phyloP scores from a whole-genome alignment of 2,797 vertebrate species.

The Caiman crocodilus region DNA sequence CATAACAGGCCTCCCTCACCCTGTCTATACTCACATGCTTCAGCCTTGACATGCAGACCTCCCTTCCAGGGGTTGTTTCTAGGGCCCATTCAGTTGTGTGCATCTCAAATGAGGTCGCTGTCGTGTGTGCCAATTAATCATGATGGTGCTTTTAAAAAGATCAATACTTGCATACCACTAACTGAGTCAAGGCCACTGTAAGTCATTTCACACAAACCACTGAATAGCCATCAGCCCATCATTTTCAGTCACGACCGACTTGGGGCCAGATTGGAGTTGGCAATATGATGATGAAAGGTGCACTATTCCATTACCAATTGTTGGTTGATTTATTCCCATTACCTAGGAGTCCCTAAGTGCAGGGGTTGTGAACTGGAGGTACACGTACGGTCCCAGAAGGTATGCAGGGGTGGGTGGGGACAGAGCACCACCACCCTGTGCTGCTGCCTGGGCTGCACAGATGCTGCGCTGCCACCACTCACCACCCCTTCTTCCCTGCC shows the following conservation, averaged over 20 bases:
- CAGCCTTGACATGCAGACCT: neutral
- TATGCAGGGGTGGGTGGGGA: too few relatives aligned
- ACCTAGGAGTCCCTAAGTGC: too few relatives aligned
- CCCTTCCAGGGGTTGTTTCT: neutral
- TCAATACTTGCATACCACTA: neutral
- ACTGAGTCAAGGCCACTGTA: neutral
- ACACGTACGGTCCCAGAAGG: too few relatives aligned
- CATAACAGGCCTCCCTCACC: neutral
- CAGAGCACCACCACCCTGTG: too few relatives aligned
- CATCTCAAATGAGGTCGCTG: neutral
- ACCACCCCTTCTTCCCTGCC: too few relatives aligned
- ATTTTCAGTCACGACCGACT: neutral
- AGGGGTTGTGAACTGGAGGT: too few relatives aligned
- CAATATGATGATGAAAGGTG: neutral
- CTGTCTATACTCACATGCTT: neutral
- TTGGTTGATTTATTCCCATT: too few relatives aligned
- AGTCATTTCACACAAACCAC: neutral
- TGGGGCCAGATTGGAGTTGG: neutral
- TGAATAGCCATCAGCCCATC: neutral
- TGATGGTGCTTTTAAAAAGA: neutral
- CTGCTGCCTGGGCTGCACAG: too few relatives aligned
- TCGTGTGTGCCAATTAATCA: neutral
- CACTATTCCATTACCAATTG: neutral
- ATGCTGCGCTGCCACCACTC: too few relatives aligned
- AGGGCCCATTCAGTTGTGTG: neutral